Base-by-base conservation (phyloP, 2,888 invertebrate species). In the Drymonia ruficornis region DNA sequence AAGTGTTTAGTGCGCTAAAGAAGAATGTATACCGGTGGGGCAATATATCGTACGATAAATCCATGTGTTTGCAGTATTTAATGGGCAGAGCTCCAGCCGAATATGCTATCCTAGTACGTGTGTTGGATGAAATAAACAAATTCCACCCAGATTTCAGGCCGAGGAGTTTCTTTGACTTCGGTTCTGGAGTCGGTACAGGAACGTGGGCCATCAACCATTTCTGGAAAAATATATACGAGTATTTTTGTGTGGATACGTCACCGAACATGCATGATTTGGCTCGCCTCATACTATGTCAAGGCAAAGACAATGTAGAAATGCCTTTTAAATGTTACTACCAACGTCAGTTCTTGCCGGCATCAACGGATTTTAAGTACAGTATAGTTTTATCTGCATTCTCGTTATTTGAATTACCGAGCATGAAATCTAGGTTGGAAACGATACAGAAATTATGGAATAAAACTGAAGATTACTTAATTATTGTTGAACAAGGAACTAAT, bases 121-220 rank as follows among this genome's bases (percentile, higher is more conserved):
- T 98, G 49, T 94, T 98, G 42, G 90, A 94, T 44, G 98, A 98
- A 91, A 96, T 98, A 52, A 87, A 88, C 49, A 79, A 78, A 40
- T 91, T 95, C 51, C 93, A 96, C 78, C 91, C 93, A 0, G 82
- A 94, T 16, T 99, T 96, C 80, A 91, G 91, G 55, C 99, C 99
- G 0, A 89, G 93, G 55, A 95, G 95, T 57, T 94, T 98, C 65
- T 96, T 98, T 69, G 98, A 99, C 88, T 98, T 97, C 84, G 99
- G 99, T 0, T 97, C 98, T 6, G 99, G 99, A 0, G 88, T 97
- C 5, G 98, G 98, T 0, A 96, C 97, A 0, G 96, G 95, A 0
- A 94, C 95, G 52, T 98, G 98, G 98, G 98, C 97, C 0, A 95
- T 96, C 0, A 95, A 95, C 70, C 82, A 90, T 4, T 90, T 94